Percentiles rank a stretch among this genome's conserved stretches.
Conservation (phyloP, 2,888 invertebrate genomes). For the Monopis laevigella region DNA sequence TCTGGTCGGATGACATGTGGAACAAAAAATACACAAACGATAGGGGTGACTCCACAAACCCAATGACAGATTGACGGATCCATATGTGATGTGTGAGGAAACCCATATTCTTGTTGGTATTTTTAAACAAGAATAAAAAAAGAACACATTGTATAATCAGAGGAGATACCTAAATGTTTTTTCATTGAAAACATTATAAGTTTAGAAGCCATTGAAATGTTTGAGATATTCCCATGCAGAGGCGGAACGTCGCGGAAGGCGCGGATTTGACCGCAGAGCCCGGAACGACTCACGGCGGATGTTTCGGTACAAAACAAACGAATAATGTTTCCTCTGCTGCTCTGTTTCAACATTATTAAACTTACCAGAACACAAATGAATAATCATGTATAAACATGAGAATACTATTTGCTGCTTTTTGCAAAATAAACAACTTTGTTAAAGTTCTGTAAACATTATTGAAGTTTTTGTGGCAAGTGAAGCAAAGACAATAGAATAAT, state of each 20-base stretch:
- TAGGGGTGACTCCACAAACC: too few relatives aligned
- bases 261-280: constrained; percentile 8
- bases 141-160: too few relatives aligned
- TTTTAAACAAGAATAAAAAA: too few relatives aligned
- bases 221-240: background rate
- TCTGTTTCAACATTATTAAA: background rate
- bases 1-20: constrained; percentile 25
- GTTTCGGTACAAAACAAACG: constrained; percentile 10
- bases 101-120: too few relatives aligned
- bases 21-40: constrained; percentile 1
- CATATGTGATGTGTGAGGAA: too few relatives aligned
- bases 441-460: background rate
- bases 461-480: too few relatives aligned
- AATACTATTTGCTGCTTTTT: too few relatives aligned
- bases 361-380: background rate
- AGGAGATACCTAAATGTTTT: too few relatives aligned
- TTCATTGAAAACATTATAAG: too few relatives aligned
- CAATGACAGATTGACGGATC: too few relatives aligned
- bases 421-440: background rate
- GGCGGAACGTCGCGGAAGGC: constrained; percentile 8
- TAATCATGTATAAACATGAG: too few relatives aligned
- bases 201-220: too few relatives aligned
- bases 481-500: constrained; percentile 11
- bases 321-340: constrained; percentile 9
- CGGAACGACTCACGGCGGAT: constrained; percentile 8